Conservation (phyloP, 2,797 vertebrate species). For the Coregonus sp. region DNA sequence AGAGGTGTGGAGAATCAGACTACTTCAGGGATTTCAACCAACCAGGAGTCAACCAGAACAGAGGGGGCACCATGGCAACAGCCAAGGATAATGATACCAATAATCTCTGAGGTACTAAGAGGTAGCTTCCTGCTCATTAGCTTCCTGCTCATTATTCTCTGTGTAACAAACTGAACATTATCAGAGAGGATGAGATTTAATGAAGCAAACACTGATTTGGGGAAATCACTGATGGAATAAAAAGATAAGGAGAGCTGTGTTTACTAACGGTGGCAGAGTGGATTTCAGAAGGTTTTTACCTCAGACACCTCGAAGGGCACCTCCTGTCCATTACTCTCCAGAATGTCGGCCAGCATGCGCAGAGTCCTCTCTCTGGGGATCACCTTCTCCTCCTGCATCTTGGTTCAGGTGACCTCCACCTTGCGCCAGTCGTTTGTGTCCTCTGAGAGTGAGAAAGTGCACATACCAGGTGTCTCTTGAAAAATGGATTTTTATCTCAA, state of each 20-base stretch:
- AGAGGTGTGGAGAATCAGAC: not conserved
- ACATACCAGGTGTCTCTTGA: not conserved
- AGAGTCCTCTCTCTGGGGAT: conserved; percentile 86
- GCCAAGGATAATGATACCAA: not conserved
- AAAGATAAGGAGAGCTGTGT: not conserved
- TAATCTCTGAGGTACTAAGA: not conserved
- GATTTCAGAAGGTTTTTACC: conserved; percentile 71
- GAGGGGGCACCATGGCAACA: not conserved
- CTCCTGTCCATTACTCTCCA: conserved; percentile 80
- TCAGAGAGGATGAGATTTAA: not conserved
- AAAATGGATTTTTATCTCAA: no score
- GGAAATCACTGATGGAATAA: not conserved
- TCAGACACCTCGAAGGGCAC: conserved; percentile 87
- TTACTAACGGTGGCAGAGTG: not conserved
- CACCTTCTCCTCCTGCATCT: conserved; percentile 95
- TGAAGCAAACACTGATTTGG: not conserved
- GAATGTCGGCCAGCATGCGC: conserved; percentile 78
- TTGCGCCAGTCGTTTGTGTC: conserved; percentile 79
- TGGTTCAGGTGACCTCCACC: conserved; percentile 86
- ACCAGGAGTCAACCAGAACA: not conserved
- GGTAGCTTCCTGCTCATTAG: not conserved
- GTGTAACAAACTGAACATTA: not conserved
- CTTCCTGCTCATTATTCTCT: not conserved
- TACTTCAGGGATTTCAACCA: not conserved
- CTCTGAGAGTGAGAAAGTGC: conserved; percentile 70